Evolutionary conservation across 2,113 vertebrate species (phyloP).

Genomic region (Stercorarius parasiticus): DNA sequence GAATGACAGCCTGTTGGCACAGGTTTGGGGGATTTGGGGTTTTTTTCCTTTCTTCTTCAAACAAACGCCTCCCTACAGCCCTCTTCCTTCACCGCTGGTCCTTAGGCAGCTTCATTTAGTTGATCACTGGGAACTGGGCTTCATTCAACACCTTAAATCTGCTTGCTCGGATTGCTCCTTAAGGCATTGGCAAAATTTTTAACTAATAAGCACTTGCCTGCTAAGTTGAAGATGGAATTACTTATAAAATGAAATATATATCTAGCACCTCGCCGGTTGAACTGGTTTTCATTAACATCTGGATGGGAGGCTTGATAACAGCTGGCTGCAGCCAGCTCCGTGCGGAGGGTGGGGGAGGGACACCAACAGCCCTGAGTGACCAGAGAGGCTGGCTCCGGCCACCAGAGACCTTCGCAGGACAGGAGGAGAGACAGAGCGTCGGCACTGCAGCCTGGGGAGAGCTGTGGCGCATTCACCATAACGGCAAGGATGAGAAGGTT

Average conservation of each 20-base stretch:
- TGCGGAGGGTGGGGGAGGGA: fast-evolving
- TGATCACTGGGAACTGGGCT: neutral
- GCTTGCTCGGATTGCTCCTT: neutral
- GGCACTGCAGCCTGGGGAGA: neutral
- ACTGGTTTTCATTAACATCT: neutral
- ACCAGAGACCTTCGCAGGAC: neutral
- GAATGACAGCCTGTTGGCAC: neutral
- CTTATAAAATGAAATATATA: neutral
- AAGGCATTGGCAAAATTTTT: neutral
- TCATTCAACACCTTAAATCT: neutral
- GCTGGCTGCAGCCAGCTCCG: neutral
- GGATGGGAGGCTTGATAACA: neutral
- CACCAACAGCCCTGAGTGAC: neutral
- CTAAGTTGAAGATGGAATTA: neutral
- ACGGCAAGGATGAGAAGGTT: neutral
- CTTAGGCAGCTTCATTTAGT: neutral
- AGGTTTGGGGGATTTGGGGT: neutral
- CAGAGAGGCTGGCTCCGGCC: fast-evolving
- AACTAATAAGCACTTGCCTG: neutral
- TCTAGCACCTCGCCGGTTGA: neutral
- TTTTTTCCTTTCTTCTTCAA: neutral
- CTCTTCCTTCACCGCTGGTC: neutral
- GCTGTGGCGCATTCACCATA: neutral
- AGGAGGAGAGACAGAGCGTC: neutral
- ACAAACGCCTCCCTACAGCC: neutral